Evolutionary conservation across 2,888 invertebrate species (phyloP).

Genomic region (Lottia gigantea): DNA sequence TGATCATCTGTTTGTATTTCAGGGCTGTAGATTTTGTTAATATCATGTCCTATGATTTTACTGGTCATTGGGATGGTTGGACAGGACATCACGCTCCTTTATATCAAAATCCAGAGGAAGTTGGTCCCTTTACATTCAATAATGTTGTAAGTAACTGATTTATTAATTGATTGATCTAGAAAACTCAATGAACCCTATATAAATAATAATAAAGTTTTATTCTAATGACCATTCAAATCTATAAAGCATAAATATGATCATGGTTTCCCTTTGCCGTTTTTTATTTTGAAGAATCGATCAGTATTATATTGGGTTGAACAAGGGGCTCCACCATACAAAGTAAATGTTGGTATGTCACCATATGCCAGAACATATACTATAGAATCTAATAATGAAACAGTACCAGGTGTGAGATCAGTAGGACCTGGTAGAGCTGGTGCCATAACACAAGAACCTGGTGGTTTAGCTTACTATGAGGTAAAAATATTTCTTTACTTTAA

Average conservation of each 20-base stretch:
- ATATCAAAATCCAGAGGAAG: background rate
- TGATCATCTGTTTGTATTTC: background rate
- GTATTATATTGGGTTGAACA: background rate
- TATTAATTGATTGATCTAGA: too few species aligned
- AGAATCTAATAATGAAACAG: background rate
- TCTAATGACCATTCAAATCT: too few species aligned
- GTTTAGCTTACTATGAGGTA: background rate
- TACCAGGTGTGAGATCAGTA: background rate
- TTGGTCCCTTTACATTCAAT: background rate
- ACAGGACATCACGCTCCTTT: background rate
- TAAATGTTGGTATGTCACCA: slow-evolving; percentile 2
- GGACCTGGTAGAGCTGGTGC: slow-evolving; percentile 5
- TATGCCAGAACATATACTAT: slow-evolving; percentile 7
- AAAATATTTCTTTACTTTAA: too few species aligned
- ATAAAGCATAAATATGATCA: too few species aligned
- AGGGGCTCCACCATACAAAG: background rate
- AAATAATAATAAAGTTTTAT: too few species aligned
- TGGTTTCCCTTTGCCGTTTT: background rate
- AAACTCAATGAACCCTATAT: too few species aligned
- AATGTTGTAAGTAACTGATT: background rate
- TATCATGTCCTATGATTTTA: background rate
- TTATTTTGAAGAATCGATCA: background rate
- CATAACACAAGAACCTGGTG: background rate
- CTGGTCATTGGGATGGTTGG: slow-evolving; percentile 6
- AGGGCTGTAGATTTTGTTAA: background rate